Base-by-base conservation (phyloP, 2,797 vertebrate species). In the Acanthiza pusilla region DNA sequence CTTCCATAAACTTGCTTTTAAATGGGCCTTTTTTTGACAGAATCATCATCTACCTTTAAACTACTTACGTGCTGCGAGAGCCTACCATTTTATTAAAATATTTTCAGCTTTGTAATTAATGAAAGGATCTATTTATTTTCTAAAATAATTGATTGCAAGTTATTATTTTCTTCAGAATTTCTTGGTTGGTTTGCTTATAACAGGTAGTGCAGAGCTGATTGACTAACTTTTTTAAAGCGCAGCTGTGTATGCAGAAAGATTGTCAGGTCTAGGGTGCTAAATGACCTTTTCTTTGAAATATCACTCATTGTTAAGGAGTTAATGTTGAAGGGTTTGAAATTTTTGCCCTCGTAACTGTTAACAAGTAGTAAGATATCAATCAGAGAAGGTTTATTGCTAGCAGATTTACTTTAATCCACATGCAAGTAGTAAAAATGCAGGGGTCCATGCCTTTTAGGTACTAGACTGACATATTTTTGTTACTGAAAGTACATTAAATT, bases 401-500 rank as follows among this genome's bases (percentile, higher is more conserved):
- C 85, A 51, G 27, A 40, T 54, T 45, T 40, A 15, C 21, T 57
- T 43, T 34, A 66, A 29, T 51, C 10, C 30, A n/a, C 3, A 3
- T 73, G 22, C 42, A 80, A 22, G 12, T 43, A 58, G 13, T 32
- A 77, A 75, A 81, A 92, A 66, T 58, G 22, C 20, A 68, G 7
- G 40, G 32, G 18, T n/a, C 58, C 5, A 0, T 60, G 7, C 11
- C 43, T 85, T 91, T 45, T 34, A 80, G 34, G 45, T 73, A 16
- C 11, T 45, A 47, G n/a, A 65, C 27, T 60, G 73, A 30, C 7
- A 19, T 34, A 6, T 61, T 93, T 82, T 88, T 95, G 55, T 81
- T 22, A 30, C 32, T 76, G 73, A n/a, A 83, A 86, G 29, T 61
- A 43, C 63, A 77, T 89, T 92, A 94, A 74, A 94, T 96, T 78